Evolutionary conservation across 1,140 invertebrate genomes (phyloP), one percentile per base, ranked within the genome.

Genomic region (Eriocheir sinensis): DNA sequence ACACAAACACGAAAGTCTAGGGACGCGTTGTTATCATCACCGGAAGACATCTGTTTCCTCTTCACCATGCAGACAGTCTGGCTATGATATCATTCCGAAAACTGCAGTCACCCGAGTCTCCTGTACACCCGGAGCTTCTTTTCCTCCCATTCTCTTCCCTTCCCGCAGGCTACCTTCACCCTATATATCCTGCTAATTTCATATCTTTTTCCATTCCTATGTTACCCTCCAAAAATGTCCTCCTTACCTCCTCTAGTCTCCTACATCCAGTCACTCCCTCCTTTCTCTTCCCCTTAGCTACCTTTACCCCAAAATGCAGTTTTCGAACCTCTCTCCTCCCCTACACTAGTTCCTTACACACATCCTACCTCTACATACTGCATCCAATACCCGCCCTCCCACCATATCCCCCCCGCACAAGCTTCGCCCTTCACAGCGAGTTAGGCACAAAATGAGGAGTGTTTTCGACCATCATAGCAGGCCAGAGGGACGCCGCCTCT

Each of bases 391-490:
- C 60, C 21, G 60, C 60, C 48, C 48, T 21, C 48, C 48, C 48
- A 9, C 48, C 12, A 21, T 21, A 53, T 21, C 9, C 48, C 48
- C 48, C 48, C 60, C 60, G 60, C 8, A 21, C 60, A 72, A 17
- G 27, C 21, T n/a, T 72, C 60, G 60, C 27, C 60, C 27, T n/a
- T 72, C 17, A n/a, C 60, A n/a, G 21, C 60, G 60, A 21, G 60
- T 72, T 21, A 72, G 60, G 21, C 60, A 72, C 60, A 72, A n/a
- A 72, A 72, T 72, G 60, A 72, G n/a, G 60, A 72, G 60, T 72
- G 60, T 72, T 72, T 72, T 72, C 60, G 60, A n/a, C 60, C 27
- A 72, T 72, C 60, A 72, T n/a, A n/a, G 21, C 60, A 72, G 60
- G 60, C 9, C 60, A 21, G n/a, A 12, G 60, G 60, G 60, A 72